Evolutionary conservation across 2,113 vertebrate genomes (phyloP), one percentile per base, ranked within the genome.

Genomic region (Megalops atlanticus): DNA sequence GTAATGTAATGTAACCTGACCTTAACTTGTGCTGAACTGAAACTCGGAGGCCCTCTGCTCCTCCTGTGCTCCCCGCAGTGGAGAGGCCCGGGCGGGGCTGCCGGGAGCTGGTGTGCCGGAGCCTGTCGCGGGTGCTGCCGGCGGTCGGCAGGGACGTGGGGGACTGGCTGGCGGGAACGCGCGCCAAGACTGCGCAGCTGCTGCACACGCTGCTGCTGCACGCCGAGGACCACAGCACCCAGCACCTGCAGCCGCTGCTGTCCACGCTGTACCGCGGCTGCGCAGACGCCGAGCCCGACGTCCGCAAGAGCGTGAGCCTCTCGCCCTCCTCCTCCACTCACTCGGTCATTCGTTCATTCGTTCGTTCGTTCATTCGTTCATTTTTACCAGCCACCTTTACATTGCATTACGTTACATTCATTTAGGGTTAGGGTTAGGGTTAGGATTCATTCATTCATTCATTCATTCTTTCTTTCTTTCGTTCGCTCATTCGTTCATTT

Each of bases 101-200:
- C 86, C 94, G 96, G 84, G 98, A 99, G 77, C 93, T 99, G 2
- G 95, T 99, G 81, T 91, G 94, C 1, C 94, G 97, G 83, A 98
- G 98, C 87, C 92, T 98, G 80, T 95, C 93, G 82, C 95, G 92
- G 87, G 90, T 99, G 74, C 91, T 99, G 12, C 96, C 97, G 0
- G 98, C 95, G 2, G 82, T 99, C 64, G 91, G 91, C 47, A 89
- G 92, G 0, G 98, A 99, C 77, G 14, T 96, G 1, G 92, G 91
- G 0, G 97, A 99, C 90, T 99, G 98, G 98, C 93, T 98, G 82
- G 94, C 83, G 11, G 90, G 91, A 64, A 99, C 97, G 0, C 91
- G 97, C 45, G 80, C 97, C 82, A 97, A 96, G 89, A 92, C 97
- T 0, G 93, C 97, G 0, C 95, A 96, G 92, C 94, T 99, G 1